Evolutionary conservation across 2,113 vertebrate species (phyloP).

Genomic region (Pseudorhombus dupliciocellatus): DNA sequence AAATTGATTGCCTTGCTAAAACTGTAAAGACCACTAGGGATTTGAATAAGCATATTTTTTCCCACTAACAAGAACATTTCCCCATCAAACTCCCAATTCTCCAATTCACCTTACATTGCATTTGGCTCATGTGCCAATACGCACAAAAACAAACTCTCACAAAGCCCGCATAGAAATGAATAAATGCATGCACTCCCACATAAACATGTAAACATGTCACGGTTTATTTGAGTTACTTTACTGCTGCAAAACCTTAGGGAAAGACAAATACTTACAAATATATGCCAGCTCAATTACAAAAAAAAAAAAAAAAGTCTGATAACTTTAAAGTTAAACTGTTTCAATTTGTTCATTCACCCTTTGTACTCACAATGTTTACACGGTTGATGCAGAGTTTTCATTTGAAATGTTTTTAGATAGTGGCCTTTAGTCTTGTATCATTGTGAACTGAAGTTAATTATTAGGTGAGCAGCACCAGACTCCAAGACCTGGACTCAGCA

Average conservation of each 20-base stretch:
- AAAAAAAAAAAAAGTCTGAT: not conserved
- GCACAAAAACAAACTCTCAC: slow-evolving; percentile 9
- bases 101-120: slow-evolving; percentile 71
- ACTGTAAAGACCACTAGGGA: slow-evolving; percentile 63
- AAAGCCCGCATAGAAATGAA: not conserved
- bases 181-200: slow-evolving; percentile 9
- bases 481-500: not conserved
- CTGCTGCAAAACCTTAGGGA: slow-evolving; percentile 1
- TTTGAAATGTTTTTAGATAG: too few species aligned
- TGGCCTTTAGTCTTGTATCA: too few species aligned
- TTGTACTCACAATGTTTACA: not conserved
- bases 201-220: not conserved
- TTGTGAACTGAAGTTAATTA: not conserved
- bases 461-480: not conserved
- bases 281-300: slow-evolving; percentile 2
- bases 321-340: not conserved
- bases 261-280: slow-evolving; percentile 4
- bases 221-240: slow-evolving; percentile 14
- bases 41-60: slow-evolving; percentile 80
- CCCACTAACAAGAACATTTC: slow-evolving; percentile 74
- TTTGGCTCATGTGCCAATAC: slow-evolving; percentile 32
- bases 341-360: not conserved
- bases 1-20: slow-evolving; percentile 77
- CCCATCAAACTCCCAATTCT: slow-evolving; percentile 62
- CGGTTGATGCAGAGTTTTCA: too few species aligned